These are phyloP conservation scores for Tenthredo scrophulariae DNA, from an alignment of 2,888 invertebrate species.

Conservation along the genomic window DNA sequence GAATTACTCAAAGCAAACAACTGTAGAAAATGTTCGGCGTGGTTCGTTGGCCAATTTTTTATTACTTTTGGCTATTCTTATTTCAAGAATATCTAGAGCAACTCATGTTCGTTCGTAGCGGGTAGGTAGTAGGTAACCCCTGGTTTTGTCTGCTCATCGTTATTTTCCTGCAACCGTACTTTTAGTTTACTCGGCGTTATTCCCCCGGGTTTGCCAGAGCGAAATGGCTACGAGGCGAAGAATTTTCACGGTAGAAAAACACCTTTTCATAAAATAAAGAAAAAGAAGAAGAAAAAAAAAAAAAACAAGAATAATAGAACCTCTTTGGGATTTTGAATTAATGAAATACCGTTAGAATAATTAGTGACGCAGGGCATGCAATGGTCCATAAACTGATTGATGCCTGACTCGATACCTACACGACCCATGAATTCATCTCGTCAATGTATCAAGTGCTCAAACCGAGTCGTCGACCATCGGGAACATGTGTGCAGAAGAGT, in stretches of 20 bases:
- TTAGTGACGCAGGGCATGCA: not conserved
- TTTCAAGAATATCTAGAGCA: not conserved
- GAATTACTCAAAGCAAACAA: not conserved
- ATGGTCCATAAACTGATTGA: not conserved
- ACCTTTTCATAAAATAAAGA: not conserved
- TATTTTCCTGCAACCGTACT: conserved; percentile 42
- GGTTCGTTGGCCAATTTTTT: conserved; percentile 4
- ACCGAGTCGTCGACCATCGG: not conserved
- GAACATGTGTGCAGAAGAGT: not conserved
- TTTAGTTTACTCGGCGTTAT: conserved; percentile 40
- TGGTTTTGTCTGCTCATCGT: conserved; percentile 22
- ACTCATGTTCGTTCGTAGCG: not conserved
- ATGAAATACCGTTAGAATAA: not conserved
- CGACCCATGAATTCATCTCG: not conserved
- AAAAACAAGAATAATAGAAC: not conserved
- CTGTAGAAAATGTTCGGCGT: not conserved
- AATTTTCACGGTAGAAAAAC: conserved; percentile 18
- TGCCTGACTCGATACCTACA: not conserved
- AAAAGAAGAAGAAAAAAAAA: not conserved
- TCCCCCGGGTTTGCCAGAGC: conserved; percentile 23
- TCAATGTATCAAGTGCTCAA: not conserved
- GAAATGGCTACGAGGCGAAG: conserved; percentile 16
- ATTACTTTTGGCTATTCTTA: not conserved
- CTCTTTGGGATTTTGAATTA: not conserved
- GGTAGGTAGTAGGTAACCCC: not conserved